Percentiles rank a stretch among this genome's conserved stretches.
These are phyloP conservation scores for Harpagus bidentatus DNA, from an alignment of 2,113 vertebrate species.

Conservation along the genomic window DNA sequence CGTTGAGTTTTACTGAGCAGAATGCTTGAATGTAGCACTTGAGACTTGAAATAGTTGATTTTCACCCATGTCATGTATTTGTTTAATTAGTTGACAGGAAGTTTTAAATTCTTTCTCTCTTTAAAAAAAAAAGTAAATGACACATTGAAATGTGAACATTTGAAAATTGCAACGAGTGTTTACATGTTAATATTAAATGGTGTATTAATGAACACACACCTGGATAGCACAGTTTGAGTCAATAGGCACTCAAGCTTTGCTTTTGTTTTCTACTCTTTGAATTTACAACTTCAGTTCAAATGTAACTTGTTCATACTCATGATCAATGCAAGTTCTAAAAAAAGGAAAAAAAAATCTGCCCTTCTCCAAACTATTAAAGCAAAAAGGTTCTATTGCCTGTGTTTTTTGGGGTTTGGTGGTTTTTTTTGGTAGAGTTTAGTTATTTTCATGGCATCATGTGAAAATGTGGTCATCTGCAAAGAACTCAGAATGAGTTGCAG, in stretches of 20 bases:
- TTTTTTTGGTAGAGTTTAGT: background rate
- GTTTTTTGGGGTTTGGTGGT: too few relatives aligned
- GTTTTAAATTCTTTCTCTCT: background rate
- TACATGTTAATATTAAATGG: background rate
- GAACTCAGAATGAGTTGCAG: background rate
- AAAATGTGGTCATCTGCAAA: background rate
- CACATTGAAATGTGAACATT: background rate
- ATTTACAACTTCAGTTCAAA: background rate
- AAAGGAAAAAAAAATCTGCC: background rate
- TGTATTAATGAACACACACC: background rate
- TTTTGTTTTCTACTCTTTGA: background rate
- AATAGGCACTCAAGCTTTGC: background rate
- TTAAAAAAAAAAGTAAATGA: background rate
- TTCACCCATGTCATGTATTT: accelerated
- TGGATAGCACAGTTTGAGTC: background rate
- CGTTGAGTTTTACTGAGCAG: background rate
- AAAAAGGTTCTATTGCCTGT: background rate
- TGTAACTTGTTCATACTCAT: background rate
- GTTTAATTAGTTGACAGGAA: background rate
- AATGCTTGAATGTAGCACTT: background rate
- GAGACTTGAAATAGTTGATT: background rate
- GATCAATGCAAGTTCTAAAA: background rate
- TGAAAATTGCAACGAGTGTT: background rate
- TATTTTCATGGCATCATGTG: background rate
- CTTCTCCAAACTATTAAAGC: accelerated